Percentiles rank a stretch among this genome's conserved stretches.
Conservation (phyloP, 2,113 vertebrate genomes). For the Ivindomyrus marchei region DNA sequence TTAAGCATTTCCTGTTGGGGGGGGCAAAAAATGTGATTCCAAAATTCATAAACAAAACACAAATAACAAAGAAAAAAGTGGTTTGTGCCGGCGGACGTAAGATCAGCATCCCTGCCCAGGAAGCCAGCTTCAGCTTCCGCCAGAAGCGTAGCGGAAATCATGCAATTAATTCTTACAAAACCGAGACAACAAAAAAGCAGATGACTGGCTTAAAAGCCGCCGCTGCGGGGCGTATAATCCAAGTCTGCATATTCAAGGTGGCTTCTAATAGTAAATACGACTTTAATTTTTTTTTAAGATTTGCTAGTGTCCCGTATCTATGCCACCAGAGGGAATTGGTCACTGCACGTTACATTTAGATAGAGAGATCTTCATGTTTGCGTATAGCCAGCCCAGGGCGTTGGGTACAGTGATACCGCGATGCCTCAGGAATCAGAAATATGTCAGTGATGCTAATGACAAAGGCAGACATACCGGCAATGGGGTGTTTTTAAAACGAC, state of each 20-base stretch:
- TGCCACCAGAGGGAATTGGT: conserved; percentile 41
- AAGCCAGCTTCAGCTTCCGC: not conserved
- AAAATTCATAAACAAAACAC: not conserved
- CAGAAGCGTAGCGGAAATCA: not conserved
- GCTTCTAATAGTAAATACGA: not conserved
- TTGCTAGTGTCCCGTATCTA: conserved; percentile 15
- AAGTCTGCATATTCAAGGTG: not conserved
- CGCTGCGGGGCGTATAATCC: not conserved
- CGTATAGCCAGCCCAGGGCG: not conserved
- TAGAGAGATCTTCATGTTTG: not conserved
- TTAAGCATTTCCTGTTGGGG: not conserved
- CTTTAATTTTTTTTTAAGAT: not conserved
- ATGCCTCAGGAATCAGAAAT: conserved; percentile 3
- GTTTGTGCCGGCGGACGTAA: not conserved
- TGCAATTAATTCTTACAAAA: not conserved
- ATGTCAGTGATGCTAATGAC: not conserved
- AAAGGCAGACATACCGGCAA: not conserved
- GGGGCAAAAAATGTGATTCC: not conserved
- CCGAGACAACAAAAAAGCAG: not conserved
- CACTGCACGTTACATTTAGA: not conserved
- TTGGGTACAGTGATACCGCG: not conserved
- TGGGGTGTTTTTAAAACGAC: not conserved
- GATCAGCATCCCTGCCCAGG: not conserved
- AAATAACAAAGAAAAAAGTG: not conserved
- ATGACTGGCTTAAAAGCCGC: not conserved